Evolutionary conservation across 2,113 vertebrate genomes (phyloP).

Genomic region (Ictalurus punctatus): DNA sequence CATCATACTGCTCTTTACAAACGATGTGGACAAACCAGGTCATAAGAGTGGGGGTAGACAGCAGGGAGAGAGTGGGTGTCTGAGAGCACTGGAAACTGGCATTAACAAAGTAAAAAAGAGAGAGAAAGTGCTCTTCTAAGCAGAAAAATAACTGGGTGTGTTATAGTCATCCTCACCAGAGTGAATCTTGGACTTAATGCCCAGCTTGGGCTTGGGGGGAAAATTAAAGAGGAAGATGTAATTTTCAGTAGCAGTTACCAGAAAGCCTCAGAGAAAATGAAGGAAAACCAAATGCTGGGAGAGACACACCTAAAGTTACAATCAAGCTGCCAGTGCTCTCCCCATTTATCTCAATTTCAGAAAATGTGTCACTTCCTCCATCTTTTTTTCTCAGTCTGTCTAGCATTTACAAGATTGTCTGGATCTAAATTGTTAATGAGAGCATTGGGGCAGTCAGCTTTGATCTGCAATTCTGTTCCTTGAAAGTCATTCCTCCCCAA

Average conservation of each 20-base stretch:
- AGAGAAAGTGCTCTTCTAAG: conserved; percentile 28
- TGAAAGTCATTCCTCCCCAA: conserved; percentile 29
- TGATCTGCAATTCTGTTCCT: conserved; percentile 10
- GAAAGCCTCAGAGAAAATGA: conserved; percentile 36
- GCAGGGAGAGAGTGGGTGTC: conserved; percentile 11
- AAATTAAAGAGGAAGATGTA: conserved; percentile 47
- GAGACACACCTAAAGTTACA: conserved; percentile 40
- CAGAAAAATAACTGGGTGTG: conserved; percentile 49
- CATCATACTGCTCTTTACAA: conserved; percentile 27
- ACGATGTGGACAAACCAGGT: conserved; percentile 38
- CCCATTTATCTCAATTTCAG: conserved; percentile 9
- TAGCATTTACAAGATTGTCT: conserved; percentile 22
- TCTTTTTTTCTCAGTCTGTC: conserved; percentile 25
- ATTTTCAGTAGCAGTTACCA: conserved; percentile 41
- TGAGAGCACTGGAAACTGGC: conserved; percentile 32
- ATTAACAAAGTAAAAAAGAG: conserved; percentile 25
- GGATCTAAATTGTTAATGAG: conserved; percentile 29
- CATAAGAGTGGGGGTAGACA: conserved; percentile 23
- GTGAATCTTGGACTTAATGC: conserved; percentile 37
- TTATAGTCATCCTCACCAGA: conserved; percentile 25
- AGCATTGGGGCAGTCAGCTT: conserved; percentile 17
- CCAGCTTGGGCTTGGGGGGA: conserved; percentile 8
- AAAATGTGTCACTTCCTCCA: conserved; percentile 19
- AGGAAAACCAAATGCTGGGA: conserved; percentile 29
- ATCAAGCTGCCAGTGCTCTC: conserved; percentile 34